Conservation (phyloP, 2,113 vertebrate species). For the Antechinus flavipes region DNA sequence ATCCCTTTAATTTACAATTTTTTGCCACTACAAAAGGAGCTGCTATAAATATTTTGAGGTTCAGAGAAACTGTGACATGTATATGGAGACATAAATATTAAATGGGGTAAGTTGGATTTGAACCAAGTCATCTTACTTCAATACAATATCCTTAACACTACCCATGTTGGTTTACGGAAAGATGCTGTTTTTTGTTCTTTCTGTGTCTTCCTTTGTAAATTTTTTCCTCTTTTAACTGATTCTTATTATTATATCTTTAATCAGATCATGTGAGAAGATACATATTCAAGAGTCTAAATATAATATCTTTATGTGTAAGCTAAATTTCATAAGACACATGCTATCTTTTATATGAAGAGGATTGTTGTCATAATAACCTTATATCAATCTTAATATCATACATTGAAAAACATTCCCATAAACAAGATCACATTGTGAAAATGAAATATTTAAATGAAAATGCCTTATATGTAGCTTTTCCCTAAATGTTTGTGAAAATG, state of each 20-base stretch:
- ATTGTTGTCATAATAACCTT: not conserved
- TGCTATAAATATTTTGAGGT: not conserved
- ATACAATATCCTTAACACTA: not conserved
- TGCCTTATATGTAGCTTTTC: not conserved
- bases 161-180: not conserved
- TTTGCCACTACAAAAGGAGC: not conserved
- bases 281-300: not conserved
- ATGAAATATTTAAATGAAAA: not conserved
- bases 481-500: not conserved
- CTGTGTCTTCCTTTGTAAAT: not conserved
- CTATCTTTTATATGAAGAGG: not conserved
- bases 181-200: not conserved
- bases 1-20: not conserved
- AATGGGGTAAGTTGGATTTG: not conserved
- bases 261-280: not conserved
- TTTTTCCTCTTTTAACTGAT: not conserved
- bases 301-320: not conserved
- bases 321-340: not conserved
- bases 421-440: not conserved
- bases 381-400: not conserved
- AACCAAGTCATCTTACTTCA: not conserved
- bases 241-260: not conserved
- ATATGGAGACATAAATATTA: not conserved
- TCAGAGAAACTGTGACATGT: not conserved
- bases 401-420: not conserved